phyloP scores from a whole-genome alignment of 2,888 invertebrate species.

The Apodemia mormo region DNA sequence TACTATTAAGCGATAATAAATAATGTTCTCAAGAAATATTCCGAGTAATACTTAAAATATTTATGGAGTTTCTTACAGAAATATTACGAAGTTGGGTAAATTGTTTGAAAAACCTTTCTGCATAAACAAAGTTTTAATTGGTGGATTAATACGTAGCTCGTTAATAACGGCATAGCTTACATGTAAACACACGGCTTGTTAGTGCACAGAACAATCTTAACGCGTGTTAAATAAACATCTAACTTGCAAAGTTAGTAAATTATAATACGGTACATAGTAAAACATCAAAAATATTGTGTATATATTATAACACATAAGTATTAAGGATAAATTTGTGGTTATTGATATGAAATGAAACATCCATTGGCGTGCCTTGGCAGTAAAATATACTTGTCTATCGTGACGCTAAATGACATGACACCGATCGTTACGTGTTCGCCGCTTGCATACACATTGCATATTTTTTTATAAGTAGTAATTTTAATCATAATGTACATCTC shows the following conservation, averaged over 20 bases:
- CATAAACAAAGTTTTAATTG: conserved; percentile 49
- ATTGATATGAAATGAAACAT: background rate
- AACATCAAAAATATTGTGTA: too few species aligned
- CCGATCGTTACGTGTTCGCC: too few species aligned
- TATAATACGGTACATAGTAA: background rate
- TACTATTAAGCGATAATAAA: background rate
- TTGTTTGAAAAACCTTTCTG: conserved; percentile 49
- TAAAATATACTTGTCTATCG: too few species aligned
- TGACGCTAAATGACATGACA: too few species aligned
- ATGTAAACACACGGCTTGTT: conserved; percentile 25
- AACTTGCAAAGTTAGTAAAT: background rate
- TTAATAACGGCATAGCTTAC: conserved; percentile 41
- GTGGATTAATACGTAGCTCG: conserved; percentile 54
- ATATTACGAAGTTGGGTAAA: conserved; percentile 40
- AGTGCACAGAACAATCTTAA: conserved; percentile 1
- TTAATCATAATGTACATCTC: too few species aligned
- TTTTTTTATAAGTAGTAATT: too few species aligned
- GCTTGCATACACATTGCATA: too few species aligned
- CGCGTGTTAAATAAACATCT: background rate
- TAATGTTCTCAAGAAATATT: background rate
- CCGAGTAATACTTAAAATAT: conserved; percentile 9
- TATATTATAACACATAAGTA: background rate
- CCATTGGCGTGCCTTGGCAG: too few species aligned
- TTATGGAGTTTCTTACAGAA: conserved; percentile 41
- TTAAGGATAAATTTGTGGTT: background rate